Evolutionary conservation across 2,113 vertebrate species (phyloP), one percentile per base, ranked within the genome.

Genomic region (Phaethornis superciliosus): DNA sequence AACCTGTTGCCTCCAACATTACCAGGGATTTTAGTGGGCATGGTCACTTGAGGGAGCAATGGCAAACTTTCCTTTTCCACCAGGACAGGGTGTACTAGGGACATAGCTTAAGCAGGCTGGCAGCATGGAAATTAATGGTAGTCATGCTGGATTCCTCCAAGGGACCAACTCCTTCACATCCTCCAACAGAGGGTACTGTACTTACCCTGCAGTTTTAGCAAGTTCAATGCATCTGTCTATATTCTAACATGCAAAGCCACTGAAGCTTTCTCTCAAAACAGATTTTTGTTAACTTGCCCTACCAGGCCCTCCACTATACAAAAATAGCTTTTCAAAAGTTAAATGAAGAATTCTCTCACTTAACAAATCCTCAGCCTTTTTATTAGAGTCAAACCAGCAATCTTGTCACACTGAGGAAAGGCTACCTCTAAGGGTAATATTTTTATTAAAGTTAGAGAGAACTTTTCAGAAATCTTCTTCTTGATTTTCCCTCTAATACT

Each of bases 1-100:
- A 88, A 20, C 6, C 26, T 67, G 49, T 4, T 15, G 26, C 58
- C 27, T 80, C 23, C 35, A 47, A 63, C 47, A 47, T 5, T 23
- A 35, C 11, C 51, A 46, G 81, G 58, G 28, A 26, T 13, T 75
- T 75, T 28, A 40, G 40, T 40, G 40, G 40, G 33, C 24, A 7
- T 0, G 3, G 15, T 24, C 82, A 44, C n/a, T 19, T 35, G 46
- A 37, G 51, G 37, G 24, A 77, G 40, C 26, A 23, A 1, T 5
- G 26, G 63, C 40, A 87, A 85, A 76, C 12, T 26, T 63, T 9
- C 14, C 26, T 49, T 59, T 74, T 37, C 69, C 37, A 59, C 1
- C 0, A 1, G 60, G 51, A 64, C 51, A 46, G 32, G 33, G 12
- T 7, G 17, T 6, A 7, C 6, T 27, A 10, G n/a, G 15, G 60